Conservation (phyloP, 1,140 invertebrate species). For the Zaprionus nigranus region DNA sequence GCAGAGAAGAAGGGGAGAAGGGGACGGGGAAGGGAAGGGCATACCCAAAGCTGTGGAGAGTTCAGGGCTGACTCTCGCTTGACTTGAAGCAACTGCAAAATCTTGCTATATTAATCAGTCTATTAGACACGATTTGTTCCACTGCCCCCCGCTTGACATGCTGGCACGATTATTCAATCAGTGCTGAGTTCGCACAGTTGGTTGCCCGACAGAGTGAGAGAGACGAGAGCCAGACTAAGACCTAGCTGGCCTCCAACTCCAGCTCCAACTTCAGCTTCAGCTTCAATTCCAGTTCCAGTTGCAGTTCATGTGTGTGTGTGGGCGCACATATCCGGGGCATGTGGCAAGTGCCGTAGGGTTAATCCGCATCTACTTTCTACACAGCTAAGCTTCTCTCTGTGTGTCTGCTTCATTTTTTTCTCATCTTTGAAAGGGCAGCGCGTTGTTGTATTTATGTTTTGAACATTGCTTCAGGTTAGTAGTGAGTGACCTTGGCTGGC, state of each 20-base stretch:
- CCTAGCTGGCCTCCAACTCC: conserved; percentile 10
- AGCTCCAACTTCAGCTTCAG: conserved; percentile 13
- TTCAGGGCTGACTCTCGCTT: conserved; percentile 46
- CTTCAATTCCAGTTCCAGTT: neutral
- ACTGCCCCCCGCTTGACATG: conserved; percentile 40
- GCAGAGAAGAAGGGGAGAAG: neutral
- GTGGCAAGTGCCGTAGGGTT: conserved; percentile 31
- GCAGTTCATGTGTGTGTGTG: conserved; percentile 20
- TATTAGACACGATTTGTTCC: conserved; percentile 81
- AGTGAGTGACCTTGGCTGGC: conserved; percentile 26
- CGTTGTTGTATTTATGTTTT: neutral
- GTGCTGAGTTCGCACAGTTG: conserved; percentile 53
- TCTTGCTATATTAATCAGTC: conserved; percentile 81
- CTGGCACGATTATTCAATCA: conserved; percentile 75
- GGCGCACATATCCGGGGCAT: conserved; percentile 34
- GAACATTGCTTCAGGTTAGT: conserved; percentile 12
- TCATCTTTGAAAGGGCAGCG: conserved; percentile 12
- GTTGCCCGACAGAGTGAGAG: conserved; percentile 35
- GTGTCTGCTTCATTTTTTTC: neutral
- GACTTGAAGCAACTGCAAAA: conserved; percentile 69
- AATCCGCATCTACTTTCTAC: conserved; percentile 13
- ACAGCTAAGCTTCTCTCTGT: neutral
- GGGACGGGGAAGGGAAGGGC: neutral
- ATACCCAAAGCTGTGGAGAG: conserved; percentile 8
- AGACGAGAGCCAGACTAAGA: neutral